Evolutionary conservation across 2,113 vertebrate genomes (phyloP).

Genomic region (Steatornis caripensis): DNA sequence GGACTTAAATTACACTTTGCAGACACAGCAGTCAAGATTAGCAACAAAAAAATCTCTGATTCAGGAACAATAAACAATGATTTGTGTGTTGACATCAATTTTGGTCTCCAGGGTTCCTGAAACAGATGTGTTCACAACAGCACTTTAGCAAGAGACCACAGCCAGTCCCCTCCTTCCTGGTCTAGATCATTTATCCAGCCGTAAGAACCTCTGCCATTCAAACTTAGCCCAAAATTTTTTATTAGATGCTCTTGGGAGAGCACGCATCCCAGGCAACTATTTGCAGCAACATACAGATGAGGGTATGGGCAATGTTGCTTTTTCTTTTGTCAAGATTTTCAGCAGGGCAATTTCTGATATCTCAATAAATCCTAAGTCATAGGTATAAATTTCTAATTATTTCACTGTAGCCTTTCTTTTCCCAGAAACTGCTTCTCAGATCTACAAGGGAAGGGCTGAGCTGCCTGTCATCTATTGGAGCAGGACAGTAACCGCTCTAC

Average conservation of each 20-base stretch:
- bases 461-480: neutral
- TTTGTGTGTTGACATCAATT: neutral
- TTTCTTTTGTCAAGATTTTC: neutral
- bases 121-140: neutral
- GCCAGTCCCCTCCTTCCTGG: neutral
- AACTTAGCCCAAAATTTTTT: neutral
- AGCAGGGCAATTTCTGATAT: neutral
- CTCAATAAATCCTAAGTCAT: neutral
- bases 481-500: neutral
- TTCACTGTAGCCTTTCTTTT: neutral
- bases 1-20: neutral
- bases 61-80: neutral
- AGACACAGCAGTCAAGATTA: neutral
- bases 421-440: neutral
- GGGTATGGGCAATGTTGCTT: neutral
- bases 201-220: neutral
- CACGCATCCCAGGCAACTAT: neutral
- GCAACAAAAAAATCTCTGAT: neutral
- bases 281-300: neutral
- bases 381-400: neutral
- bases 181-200: neutral
- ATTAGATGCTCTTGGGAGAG: neutral
- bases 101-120: neutral
- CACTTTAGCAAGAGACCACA: neutral
- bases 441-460: neutral